phyloP scores from a whole-genome alignment of 2,888 invertebrate genomes.

The Sepiola atlantica region DNA sequence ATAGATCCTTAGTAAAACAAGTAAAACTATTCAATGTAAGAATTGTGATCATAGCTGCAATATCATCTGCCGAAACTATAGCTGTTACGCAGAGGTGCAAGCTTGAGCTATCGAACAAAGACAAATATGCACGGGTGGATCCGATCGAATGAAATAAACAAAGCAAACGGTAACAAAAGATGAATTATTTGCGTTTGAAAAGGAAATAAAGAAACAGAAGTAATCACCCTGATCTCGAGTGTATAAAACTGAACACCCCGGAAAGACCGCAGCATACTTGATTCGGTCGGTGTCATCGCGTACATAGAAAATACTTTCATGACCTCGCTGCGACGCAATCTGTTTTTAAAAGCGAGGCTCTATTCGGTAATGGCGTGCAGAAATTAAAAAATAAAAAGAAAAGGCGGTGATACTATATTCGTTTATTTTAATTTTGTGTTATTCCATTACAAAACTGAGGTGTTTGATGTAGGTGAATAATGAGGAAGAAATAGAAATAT shows the following conservation, averaged over 20 bases:
- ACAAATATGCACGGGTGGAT: too few species aligned
- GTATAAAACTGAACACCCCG: not conserved
- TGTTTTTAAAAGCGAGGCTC: not conserved
- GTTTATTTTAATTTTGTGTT: not conserved
- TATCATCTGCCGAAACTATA: too few species aligned
- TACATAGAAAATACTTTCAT: not conserved
- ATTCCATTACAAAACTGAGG: not conserved
- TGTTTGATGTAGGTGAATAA: not conserved
- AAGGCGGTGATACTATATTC: not conserved
- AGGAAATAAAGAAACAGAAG: not conserved
- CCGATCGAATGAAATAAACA: not conserved
- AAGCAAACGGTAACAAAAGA: not conserved
- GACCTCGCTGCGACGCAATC: not conserved
- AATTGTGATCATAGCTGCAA: too few species aligned
- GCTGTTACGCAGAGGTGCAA: too few species aligned
- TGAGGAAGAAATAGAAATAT: not conserved
- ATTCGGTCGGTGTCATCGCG: not conserved
- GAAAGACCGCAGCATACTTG: not conserved
- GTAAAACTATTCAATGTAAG: too few species aligned
- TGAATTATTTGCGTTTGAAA: not conserved
- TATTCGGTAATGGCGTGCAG: not conserved
- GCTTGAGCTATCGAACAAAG: too few species aligned
- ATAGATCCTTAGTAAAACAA: too few species aligned
- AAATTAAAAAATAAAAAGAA: not conserved
- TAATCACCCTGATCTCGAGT: not conserved